These are phyloP conservation scores for Cactoblastis cactorum DNA, from an alignment of 2,888 invertebrate genomes.

Conservation along the genomic window DNA sequence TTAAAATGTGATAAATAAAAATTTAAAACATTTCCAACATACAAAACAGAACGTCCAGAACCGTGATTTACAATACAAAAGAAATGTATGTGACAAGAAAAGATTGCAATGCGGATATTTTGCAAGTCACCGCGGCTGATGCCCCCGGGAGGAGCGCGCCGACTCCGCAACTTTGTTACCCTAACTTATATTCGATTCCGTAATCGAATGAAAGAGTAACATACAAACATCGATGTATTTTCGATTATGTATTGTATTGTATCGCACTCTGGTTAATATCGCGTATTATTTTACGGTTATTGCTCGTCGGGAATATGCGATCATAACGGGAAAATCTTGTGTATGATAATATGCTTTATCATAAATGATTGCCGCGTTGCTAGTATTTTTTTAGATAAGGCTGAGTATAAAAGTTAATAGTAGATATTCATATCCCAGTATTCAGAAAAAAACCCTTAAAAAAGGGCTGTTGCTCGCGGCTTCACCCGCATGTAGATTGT, in stretches of 20 bases:
- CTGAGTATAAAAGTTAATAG: not conserved
- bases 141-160: conserved; percentile 26
- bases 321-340: not conserved
- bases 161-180: conserved; percentile 33
- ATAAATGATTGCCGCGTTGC: not conserved
- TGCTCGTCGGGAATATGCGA: conserved; percentile 2
- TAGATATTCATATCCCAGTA: too few relatives aligned
- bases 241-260: conserved; percentile 2
- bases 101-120: conserved; percentile 36
- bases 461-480: too few relatives aligned
- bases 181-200: conserved; percentile 53
- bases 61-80: conserved; percentile 29
- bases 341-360: conserved; percentile 2
- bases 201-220: conserved; percentile 39
- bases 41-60: not conserved
- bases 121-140: conserved; percentile 26
- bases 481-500: too few relatives aligned
- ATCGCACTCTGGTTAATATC: not conserved
- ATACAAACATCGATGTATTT: conserved; percentile 21
- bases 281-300: conserved; percentile 3
- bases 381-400: not conserved
- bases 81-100: conserved; percentile 41
- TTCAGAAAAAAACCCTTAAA: too few relatives aligned
- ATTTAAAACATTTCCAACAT: not conserved
- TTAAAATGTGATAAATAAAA: too few relatives aligned